These are phyloP conservation scores for Nettapus auritus DNA, from an alignment of 2,113 vertebrate genomes.

Conservation along the genomic window DNA sequence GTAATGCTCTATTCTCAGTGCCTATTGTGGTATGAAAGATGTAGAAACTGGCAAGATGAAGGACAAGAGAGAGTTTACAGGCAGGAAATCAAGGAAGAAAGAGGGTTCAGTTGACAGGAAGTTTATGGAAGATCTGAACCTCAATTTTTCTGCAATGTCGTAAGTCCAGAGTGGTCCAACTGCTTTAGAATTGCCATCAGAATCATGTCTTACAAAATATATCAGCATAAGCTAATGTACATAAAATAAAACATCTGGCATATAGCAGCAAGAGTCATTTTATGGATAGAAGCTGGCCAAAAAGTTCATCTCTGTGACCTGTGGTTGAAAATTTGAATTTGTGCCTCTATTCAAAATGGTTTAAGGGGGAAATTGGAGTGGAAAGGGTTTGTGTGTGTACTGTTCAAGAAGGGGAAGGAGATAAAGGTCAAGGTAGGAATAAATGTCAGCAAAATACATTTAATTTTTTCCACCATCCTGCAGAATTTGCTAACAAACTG, in stretches of 20 bases:
- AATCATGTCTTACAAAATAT: neutral
- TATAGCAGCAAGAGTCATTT: neutral
- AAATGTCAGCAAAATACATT: neutral
- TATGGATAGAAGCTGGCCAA: neutral
- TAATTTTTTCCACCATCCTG: neutral
- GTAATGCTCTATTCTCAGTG: fast-evolving
- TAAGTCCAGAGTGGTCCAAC: neutral
- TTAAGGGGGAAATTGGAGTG: neutral
- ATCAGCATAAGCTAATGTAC: neutral
- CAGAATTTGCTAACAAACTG: neutral
- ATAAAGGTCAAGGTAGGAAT: neutral
- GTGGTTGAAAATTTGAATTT: neutral
- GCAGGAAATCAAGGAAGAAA: neutral
- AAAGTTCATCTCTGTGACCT: neutral
- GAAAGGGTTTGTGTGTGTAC: neutral
- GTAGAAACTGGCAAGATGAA: neutral
- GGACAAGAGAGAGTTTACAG: neutral
- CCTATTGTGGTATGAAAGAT: neutral
- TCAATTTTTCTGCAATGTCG: neutral
- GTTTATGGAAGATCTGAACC: neutral
- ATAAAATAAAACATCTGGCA: neutral
- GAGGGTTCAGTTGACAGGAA: neutral
- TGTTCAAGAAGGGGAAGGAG: neutral
- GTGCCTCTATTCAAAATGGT: neutral
- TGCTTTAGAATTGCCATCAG: neutral